Conservation (phyloP, 2,113 vertebrate genomes). For the Lasiurus cinereus region DNA sequence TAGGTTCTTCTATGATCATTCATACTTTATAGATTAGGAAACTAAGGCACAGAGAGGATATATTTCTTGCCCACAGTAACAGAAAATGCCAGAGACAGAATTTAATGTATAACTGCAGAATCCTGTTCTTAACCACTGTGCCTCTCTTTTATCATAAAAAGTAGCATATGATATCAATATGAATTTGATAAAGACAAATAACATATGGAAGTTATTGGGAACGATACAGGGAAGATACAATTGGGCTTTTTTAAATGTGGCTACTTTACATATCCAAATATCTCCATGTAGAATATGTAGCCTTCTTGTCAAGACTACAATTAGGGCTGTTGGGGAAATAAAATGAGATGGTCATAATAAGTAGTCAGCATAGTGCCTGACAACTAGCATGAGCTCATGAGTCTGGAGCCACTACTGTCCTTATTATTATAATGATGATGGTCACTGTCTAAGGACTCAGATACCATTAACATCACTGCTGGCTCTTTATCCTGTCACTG, state of each 20-base stretch:
- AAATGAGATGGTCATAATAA: neutral
- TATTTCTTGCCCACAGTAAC: neutral
- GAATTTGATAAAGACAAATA: neutral
- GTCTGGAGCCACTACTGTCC: neutral
- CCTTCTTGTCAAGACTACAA: neutral
- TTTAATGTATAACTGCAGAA: neutral
- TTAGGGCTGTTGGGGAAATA: neutral
- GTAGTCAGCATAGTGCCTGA: neutral
- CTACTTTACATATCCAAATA: neutral
- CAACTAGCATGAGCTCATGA: neutral
- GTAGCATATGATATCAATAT: neutral
- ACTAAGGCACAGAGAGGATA: neutral
- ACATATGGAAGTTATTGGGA: neutral
- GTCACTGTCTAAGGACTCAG: neutral
- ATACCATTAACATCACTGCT: neutral
- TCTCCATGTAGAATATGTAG: neutral
- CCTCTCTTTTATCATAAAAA: neutral
- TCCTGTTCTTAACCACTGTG: neutral
- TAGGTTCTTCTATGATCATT: constrained; percentile 14
- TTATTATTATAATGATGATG: neutral
- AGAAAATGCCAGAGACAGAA: neutral
- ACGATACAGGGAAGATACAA: neutral
- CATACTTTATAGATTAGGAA: neutral
- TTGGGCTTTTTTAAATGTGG: neutral
- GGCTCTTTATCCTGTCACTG: neutral